phyloP scores from a whole-genome alignment of 2,113 vertebrate genomes.

The Tragelaphus imberbis region DNA sequence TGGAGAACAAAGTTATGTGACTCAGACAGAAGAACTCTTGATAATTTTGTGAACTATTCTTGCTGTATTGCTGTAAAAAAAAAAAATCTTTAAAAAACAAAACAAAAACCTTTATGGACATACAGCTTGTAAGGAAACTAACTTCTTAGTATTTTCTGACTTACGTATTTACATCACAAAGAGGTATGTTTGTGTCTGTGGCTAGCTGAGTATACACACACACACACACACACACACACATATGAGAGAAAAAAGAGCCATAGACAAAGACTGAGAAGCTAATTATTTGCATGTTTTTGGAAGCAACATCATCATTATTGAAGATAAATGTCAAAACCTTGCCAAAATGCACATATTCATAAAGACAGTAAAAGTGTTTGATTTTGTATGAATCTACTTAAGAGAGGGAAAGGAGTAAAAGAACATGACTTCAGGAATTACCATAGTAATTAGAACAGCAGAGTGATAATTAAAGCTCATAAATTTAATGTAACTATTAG shows the following conservation, averaged over 20 bases:
- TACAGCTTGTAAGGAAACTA: neutral
- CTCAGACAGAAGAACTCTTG: neutral
- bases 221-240: no score
- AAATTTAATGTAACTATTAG: slow-evolving; percentile 64
- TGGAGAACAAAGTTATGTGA: neutral
- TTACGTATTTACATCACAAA: neutral
- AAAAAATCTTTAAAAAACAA: neutral
- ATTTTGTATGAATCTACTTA: neutral
- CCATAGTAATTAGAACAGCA: slow-evolving; percentile 55
- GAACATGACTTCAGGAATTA: slow-evolving; percentile 34
- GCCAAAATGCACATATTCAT: neutral
- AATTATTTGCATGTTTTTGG: neutral
- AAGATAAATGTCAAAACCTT: neutral
- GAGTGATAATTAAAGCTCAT: slow-evolving; percentile 63
- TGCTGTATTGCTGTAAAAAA: neutral
- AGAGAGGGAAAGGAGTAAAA: neutral
- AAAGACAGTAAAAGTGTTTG: neutral
- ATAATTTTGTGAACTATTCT: neutral
- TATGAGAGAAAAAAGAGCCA: no score
- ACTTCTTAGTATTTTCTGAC: neutral
- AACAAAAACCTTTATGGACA: neutral
- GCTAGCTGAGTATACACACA: no score
- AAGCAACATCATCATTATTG: neutral
- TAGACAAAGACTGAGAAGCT: neutral
- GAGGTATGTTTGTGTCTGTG: neutral